Percentiles rank a stretch among this genome's conserved stretches.
phyloP scores from a whole-genome alignment of 1,140 invertebrate genomes.

The Papilio polyxenes region DNA sequence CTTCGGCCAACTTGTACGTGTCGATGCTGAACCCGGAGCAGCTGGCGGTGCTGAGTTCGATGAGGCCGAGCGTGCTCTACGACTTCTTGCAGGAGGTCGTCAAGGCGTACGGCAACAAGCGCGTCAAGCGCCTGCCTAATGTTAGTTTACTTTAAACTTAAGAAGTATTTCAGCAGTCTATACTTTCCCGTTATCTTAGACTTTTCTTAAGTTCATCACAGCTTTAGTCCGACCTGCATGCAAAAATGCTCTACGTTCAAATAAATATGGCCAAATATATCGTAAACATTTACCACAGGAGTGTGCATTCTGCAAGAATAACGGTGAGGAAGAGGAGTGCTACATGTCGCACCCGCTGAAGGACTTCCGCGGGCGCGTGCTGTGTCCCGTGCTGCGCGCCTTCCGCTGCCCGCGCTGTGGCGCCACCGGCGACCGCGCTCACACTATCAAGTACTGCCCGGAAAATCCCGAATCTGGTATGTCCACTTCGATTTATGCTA shows the following conservation, averaged over 20 bases:
- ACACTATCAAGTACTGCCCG: slow-evolving; percentile 88
- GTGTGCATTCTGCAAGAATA: slow-evolving; percentile 90
- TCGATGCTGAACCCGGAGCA: slow-evolving; percentile 73
- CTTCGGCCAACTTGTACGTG: slow-evolving; percentile 70
- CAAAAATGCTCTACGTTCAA: neutral
- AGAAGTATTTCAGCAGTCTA: neutral
- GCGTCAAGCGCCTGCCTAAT: slow-evolving; percentile 63
- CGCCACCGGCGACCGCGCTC: slow-evolving; percentile 86
- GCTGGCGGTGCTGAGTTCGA: slow-evolving; percentile 61
- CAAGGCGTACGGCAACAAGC: slow-evolving; percentile 65
- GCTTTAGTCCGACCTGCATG: no score
- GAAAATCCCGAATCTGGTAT: slow-evolving; percentile 65
- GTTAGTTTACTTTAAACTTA: slow-evolving; percentile 48
- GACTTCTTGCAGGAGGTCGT: slow-evolving; percentile 70
- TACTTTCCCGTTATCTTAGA: no score
- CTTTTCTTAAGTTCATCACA: no score
- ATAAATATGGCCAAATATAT: neutral
- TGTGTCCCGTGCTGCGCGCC: slow-evolving; percentile 85
- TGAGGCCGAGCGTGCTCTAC: slow-evolving; percentile 66
- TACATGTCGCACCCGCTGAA: slow-evolving; percentile 86
- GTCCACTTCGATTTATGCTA: neutral
- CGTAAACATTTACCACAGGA: slow-evolving; percentile 50
- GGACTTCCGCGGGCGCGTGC: slow-evolving; percentile 82
- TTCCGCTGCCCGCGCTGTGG: slow-evolving; percentile 88
- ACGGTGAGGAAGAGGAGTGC: slow-evolving; percentile 84